Base-by-base conservation (phyloP, 2,113 vertebrate species). In the Spizaetus ornatus region DNA sequence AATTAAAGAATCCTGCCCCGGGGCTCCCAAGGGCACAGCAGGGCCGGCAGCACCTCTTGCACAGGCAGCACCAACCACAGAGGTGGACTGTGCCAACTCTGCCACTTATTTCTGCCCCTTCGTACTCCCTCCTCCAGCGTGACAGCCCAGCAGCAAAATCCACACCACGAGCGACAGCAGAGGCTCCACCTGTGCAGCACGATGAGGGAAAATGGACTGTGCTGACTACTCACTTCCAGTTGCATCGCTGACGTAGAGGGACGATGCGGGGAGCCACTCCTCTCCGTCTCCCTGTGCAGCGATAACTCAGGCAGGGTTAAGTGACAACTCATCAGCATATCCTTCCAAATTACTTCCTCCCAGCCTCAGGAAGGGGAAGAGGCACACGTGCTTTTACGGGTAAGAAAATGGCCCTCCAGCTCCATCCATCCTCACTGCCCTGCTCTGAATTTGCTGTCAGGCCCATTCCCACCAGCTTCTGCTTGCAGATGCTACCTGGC, bases 371-470 rank as follows among this genome's bases (percentile, higher is more conserved):
- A 80, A 67, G 22, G 25, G 11, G 8, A 81, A 50, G 40, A 69
- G 9, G 5, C 38, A 38, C 13, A 25, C 0, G 1, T 5, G 9
- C 0, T 50, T 73, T 84, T 22, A 45, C 0, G 1, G n/a, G 11
- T 55, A 10, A 59, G 43, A 77, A 84, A 48, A 61, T 3, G 8
- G 22, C 22, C 29, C 21, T 80, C 29, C 0, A 0, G 55, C 31
- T 67, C 34, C n/a, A 45, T 38, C 14, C 14, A 9, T 26, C 13
- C 12, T 62, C 43, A 16, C 5, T 38, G 11, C 25, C 21, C 7
- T 62, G 50, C 61, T 71, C 31, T 62, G 81, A 86, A 53, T 27
- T 50, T 62, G 9, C 11, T 1, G 1, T 16, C 25, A 53, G 58
- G 1, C 4, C 31, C 8, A 0, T 13, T 72, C 10, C 7, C 23